Percentiles rank a stretch among this genome's conserved stretches.
Conservation (phyloP, 2,888 invertebrate genomes). For the Digitonthophagus gazella region DNA sequence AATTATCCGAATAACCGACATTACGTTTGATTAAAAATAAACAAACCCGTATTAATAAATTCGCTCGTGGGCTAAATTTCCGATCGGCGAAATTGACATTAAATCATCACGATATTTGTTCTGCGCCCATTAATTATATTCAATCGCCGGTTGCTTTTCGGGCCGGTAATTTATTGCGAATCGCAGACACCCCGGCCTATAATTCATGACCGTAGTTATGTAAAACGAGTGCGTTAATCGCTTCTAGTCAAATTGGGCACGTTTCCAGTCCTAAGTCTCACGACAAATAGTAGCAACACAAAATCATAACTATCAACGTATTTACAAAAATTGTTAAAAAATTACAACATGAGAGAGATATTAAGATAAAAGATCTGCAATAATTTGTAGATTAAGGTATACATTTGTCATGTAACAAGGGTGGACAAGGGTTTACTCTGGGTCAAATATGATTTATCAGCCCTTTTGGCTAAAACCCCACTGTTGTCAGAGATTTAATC, state of each 20-base stretch:
- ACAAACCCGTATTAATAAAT: neutral
- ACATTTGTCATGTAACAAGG: neutral
- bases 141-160: neutral
- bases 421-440: neutral
- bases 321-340: too few species aligned
- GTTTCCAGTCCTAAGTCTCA: neutral
- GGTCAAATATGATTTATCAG: neutral
- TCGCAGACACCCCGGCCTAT: neutral
- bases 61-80: neutral
- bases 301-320: too few species aligned
- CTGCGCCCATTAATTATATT: neutral
- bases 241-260: neutral
- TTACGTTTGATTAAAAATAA: neutral
- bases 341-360: too few species aligned
- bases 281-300: neutral
- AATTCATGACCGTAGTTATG: neutral
- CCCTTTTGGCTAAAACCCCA: too few species aligned
- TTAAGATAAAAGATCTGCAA: neutral
- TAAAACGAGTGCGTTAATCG: neutral
- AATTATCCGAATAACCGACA: neutral
- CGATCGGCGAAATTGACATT: neutral
- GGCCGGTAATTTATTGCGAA: neutral
- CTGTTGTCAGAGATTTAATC: neutral
- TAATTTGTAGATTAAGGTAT: neutral
- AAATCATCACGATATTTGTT: neutral